Conservation (phyloP, 1,140 invertebrate genomes). For the Plodia interpunctella region DNA sequence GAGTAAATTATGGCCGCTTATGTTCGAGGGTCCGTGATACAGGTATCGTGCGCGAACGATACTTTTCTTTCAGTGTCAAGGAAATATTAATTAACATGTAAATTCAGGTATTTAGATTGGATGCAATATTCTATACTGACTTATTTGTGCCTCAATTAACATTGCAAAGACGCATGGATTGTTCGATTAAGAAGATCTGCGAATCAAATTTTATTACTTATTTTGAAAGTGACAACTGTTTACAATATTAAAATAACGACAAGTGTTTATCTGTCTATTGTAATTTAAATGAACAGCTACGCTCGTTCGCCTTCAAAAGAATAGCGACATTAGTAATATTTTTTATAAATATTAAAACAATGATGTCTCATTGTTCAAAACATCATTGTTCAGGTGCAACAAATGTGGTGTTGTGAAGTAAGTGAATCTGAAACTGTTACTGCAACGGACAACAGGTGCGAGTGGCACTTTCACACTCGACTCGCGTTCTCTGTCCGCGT, state of each 20-base stretch:
- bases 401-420: constrained; percentile 21
- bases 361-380: constrained; percentile 12
- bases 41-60: not conserved
- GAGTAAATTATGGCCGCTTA: not conserved
- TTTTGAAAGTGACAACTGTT: not conserved
- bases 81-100: not conserved
- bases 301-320: not conserved
- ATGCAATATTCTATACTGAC: no score
- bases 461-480: constrained; percentile 62
- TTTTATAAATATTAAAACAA: not conserved
- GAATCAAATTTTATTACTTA: not conserved
- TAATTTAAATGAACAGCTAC: not conserved
- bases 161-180: no score
- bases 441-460: constrained; percentile 17
- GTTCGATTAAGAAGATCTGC: not conserved
- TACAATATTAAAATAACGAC: not conserved
- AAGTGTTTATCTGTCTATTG: not conserved
- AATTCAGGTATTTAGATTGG: not conserved
- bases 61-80: constrained; percentile 5
- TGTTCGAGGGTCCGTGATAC: not conserved
- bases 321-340: not conserved
- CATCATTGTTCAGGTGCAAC: constrained; percentile 18
- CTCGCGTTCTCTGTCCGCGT: constrained; percentile 11
- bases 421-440: constrained; percentile 23
- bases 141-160: no score